A percentile compares a stretch with the other conserved stretches of the same genome.
Evolutionary conservation across 2,113 vertebrate genomes (phyloP).

Genomic region (Eurystomus gularis): DNA sequence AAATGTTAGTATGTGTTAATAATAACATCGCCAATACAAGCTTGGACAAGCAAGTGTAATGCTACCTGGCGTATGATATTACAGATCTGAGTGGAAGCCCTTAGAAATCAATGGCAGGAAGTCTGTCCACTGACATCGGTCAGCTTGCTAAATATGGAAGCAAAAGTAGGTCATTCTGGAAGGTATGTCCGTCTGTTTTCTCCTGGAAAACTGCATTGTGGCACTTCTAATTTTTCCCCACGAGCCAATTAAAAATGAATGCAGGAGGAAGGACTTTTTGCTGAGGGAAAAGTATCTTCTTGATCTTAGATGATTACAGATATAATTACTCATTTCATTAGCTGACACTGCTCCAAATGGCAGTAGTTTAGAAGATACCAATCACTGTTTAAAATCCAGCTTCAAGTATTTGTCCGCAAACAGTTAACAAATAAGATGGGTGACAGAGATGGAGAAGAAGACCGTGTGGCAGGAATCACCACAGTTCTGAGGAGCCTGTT

Average conservation of each 20-base stretch:
- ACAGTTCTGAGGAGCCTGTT: background rate
- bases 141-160: background rate
- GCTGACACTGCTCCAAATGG: slow-evolving; percentile 36
- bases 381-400: slow-evolving; percentile 52
- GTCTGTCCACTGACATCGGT: background rate
- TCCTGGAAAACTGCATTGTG: background rate
- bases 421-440: background rate
- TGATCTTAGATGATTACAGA: slow-evolving; percentile 36
- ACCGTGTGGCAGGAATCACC: background rate
- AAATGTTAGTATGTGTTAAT: slow-evolving; percentile 16
- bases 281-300: slow-evolving; percentile 14
- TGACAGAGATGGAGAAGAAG: background rate
- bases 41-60: background rate
- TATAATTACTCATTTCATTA: slow-evolving; percentile 63
- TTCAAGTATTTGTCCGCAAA: slow-evolving; percentile 45
- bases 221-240: background rate
- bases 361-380: slow-evolving; percentile 40
- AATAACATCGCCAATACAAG: background rate
- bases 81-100: background rate
- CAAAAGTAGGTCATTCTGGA: background rate
- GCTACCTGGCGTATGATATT: background rate
- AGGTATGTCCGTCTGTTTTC: background rate
- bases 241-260: background rate
- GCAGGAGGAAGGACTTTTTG: background rate
- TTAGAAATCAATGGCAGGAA: background rate